Evolutionary conservation across 2,113 vertebrate species (phyloP), one percentile per base, ranked within the genome.

Genomic region (Seriola quinqueradiata): DNA sequence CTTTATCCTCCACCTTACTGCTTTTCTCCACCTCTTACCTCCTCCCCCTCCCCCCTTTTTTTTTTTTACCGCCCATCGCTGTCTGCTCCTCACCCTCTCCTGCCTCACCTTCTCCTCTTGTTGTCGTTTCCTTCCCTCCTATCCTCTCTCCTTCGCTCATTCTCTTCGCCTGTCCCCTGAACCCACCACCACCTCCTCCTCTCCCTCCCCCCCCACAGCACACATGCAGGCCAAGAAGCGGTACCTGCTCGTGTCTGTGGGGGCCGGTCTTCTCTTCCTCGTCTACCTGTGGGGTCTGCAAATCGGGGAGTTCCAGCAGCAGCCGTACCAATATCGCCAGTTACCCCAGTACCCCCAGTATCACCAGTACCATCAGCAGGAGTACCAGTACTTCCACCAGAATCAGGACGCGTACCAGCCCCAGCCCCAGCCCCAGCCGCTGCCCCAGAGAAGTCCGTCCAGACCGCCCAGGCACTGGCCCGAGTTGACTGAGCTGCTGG

Each of bases 141-240:
- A 16, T 17, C 46, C 32, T 38, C n/a, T 38, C 28, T 36, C 54
- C 32, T 8, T 42, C 68, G 32, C 52, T 17, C 11, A 8, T 32
- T 52, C 46, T 23, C 8, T 11, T 32, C 4, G 40, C 25, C 52
- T 61, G 82, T 23, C 38, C 57, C 25, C 63, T 52, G 25, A 25
- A 68, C 84, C 79, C 78, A 65, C 82, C 78, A 65, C 82, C 78
- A 80, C 81, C 59, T 84, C 81, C 73, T 84, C 70, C 86, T 68
- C 78, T 84, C 75, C 83, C 79, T 73, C 69, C 86, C 89, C 89
- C 25, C 93, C 92, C 83, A 36, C 92, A 94, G 95, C 89, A 95
- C 95, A 95, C 95, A 96, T 96, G 96, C 96, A 96, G 95, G 96
- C 96, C 92, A 96, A 94, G 95, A 96, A 96, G 95, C 94, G 96